phyloP scores from a whole-genome alignment of 1,140 invertebrate species.

The Luehdorfia chinensis region DNA sequence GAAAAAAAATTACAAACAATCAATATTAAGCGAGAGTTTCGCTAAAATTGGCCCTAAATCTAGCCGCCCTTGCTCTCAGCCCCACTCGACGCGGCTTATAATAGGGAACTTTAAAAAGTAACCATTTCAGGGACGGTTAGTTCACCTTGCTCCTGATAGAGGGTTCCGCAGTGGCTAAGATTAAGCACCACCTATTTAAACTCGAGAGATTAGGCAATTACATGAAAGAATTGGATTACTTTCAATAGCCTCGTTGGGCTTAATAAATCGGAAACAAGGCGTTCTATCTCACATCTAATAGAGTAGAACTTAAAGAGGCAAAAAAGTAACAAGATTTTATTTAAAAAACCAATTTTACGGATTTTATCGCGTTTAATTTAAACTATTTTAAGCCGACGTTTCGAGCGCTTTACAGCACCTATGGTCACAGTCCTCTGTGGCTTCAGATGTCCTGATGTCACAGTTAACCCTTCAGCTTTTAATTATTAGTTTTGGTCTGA shows the following conservation, averaged over 20 bases:
- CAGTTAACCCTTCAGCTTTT: no score
- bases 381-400: no score
- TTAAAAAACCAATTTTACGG: no score
- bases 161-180: conserved; percentile 29
- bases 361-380: no score
- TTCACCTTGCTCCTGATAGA: conserved; percentile 41
- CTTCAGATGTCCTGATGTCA: no score
- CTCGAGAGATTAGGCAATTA: conserved; percentile 57
- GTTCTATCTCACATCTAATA: no score
- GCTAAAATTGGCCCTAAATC: conserved; percentile 58
- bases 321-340: no score
- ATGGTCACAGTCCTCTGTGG: no score
- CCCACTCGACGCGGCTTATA: conserved; percentile 39
- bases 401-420: no score
- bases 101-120: conserved; percentile 60
- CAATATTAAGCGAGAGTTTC: conserved; percentile 51
- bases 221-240: conserved; percentile 45
- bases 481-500: no score
- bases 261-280: conserved; percentile 2
- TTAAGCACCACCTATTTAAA: conserved; percentile 53
- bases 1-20: conserved; percentile 57
- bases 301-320: no score
- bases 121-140: conserved; percentile 61
- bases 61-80: conserved; percentile 30
- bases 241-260: conserved; percentile 32